Evolutionary conservation across 2,888 invertebrate genomes (phyloP).

Genomic region (Drosophila falleni): DNA sequence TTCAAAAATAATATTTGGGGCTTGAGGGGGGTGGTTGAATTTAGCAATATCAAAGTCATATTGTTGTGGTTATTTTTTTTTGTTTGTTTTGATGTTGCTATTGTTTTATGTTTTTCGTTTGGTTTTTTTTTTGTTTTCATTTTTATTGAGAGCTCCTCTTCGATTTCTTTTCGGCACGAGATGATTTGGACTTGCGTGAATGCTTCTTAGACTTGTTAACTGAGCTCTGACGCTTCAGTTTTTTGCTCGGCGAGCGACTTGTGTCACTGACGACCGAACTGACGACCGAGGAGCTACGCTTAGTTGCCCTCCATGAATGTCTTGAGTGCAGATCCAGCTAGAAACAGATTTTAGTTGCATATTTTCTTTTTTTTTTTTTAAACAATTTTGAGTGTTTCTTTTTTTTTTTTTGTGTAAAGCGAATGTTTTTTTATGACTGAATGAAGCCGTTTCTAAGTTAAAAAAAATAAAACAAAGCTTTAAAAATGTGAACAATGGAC

Average conservation of each 20-base stretch:
- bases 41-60: constrained; percentile 30
- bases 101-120: constrained; percentile 11
- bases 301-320: constrained; percentile 75
- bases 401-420: constrained; percentile 14
- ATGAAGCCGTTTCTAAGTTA: constrained; percentile 29
- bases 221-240: constrained; percentile 62
- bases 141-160: constrained; percentile 32
- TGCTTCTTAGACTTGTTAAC: constrained; percentile 67
- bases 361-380: constrained; percentile 30
- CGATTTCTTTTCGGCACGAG: constrained; percentile 56
- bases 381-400: constrained; percentile 18
- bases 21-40: not conserved
- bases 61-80: not conserved
- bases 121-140: constrained; percentile 9
- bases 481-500: constrained; percentile 21
- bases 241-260: constrained; percentile 61
- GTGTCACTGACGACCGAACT: constrained; percentile 54
- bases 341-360: constrained; percentile 71
- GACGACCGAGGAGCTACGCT: constrained; percentile 66
- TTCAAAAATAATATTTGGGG: not conserved
- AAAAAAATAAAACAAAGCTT: constrained; percentile 29
- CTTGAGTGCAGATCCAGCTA: constrained; percentile 75
- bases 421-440: constrained; percentile 15
- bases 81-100: not conserved
- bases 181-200: constrained; percentile 65